phyloP scores from a whole-genome alignment of 2,888 invertebrate genomes.

The Neoscelio sp. region DNA sequence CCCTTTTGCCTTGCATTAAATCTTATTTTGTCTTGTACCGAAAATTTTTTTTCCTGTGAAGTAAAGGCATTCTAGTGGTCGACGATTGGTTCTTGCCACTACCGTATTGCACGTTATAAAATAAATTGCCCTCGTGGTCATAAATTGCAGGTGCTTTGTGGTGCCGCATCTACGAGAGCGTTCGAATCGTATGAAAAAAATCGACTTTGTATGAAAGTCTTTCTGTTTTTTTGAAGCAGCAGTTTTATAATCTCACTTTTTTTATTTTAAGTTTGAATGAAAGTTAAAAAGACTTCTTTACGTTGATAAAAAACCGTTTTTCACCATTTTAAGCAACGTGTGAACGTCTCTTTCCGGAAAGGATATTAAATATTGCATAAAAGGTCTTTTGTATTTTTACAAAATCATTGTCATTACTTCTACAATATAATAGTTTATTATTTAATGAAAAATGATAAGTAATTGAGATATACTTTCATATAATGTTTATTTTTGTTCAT shows the following conservation, averaged over 20 bases:
- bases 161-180: constrained; percentile 41
- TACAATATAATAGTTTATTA: too few relatives aligned
- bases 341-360: constrained; percentile 28
- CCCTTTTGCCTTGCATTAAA: constrained; percentile 47
- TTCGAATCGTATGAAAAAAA: constrained; percentile 45
- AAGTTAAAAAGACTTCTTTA: constrained; percentile 13
- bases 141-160: constrained; percentile 65
- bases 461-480: too few relatives aligned
- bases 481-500: too few relatives aligned
- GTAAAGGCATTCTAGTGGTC: constrained; percentile 41
- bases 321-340: constrained; percentile 17
- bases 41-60: constrained; percentile 35
- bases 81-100: constrained; percentile 58
- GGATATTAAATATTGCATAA: too few relatives aligned
- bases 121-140: constrained; percentile 56
- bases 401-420: constrained; percentile 21
- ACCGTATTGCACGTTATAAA: constrained; percentile 62
- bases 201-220: constrained; percentile 44
- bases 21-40: constrained; percentile 56
- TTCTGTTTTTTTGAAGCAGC: constrained; percentile 29
- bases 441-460: too few relatives aligned
- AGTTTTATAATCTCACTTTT: constrained; percentile 33
- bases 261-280: neutral
- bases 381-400: too few relatives aligned
- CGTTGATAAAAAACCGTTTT: constrained; percentile 1